phyloP scores from a whole-genome alignment of 2,113 vertebrate species.

The Pristiophorus japonicus region DNA sequence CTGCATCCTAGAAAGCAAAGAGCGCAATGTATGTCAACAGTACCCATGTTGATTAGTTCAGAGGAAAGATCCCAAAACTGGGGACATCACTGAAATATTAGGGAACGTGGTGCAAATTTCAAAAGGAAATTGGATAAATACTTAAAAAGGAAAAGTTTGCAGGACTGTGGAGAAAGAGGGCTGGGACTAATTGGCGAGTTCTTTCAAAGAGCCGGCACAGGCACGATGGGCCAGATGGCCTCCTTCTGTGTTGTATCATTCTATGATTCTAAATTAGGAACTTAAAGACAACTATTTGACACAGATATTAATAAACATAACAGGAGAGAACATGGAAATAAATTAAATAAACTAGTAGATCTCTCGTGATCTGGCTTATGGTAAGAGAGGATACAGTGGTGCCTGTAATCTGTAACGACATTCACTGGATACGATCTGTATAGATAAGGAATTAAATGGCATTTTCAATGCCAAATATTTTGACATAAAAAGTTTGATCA shows the following conservation, averaged over 20 bases:
- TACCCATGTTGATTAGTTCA: not conserved
- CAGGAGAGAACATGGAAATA: not conserved
- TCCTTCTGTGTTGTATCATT: not conserved
- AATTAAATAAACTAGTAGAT: not conserved
- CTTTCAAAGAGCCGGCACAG: not conserved
- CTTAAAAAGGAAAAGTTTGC: not conserved
- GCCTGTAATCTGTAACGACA: too few relatives aligned
- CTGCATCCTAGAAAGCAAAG: slow-evolving; percentile 54
- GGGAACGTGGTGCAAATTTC: not conserved
- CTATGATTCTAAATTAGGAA: too few relatives aligned
- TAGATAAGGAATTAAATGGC: not conserved
- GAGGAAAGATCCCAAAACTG: not conserved
- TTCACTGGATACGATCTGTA: not conserved
- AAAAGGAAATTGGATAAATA: not conserved
- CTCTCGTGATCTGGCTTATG: too few relatives aligned
- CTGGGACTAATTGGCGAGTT: not conserved
- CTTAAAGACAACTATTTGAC: not conserved
- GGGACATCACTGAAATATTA: not conserved
- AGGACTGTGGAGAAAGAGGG: not conserved
- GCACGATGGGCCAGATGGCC: not conserved
- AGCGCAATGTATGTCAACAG: not conserved
- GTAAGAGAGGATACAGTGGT: too few relatives aligned
- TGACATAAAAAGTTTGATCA: too few relatives aligned
- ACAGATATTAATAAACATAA: not conserved
- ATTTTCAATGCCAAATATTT: not conserved